Conservation (phyloP, 30 jellyfish, hydroid and myxozoan species). For the Hydra vulgaris region DNA sequence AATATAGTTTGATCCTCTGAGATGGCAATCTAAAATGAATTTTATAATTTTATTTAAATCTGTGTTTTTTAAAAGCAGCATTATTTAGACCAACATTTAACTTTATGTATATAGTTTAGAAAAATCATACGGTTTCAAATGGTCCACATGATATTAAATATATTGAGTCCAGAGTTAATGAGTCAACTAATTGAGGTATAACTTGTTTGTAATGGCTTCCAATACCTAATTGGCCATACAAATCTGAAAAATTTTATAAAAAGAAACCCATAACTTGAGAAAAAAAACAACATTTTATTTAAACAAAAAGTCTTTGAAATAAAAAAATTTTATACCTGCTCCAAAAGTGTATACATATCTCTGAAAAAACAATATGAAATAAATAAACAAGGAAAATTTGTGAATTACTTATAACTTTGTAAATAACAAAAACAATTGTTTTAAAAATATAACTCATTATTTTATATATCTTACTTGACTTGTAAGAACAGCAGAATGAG, state of each 20-base stretch:
- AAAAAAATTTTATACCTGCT: conserved; percentile 47
- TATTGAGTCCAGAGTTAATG: conserved; percentile 46
- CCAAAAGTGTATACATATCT: conserved; percentile 79
- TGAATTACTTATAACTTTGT: no score
- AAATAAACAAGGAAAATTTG: no score
- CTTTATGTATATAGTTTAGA: not conserved
- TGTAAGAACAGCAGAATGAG: conserved; percentile 86
- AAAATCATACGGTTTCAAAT: conserved; percentile 67
- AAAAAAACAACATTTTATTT: not conserved
- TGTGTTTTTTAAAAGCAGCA: no score
- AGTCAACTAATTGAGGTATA: conserved; percentile 56
- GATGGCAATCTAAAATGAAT: conserved; percentile 47
- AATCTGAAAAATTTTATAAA: conserved; percentile 36
- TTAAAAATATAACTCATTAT: no score
- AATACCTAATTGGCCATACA: conserved; percentile 89
- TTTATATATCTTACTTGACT: conserved; percentile 63
- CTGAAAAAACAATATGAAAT: conserved; percentile 15
- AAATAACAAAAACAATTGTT: no score
- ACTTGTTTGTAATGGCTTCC: conserved; percentile 60
- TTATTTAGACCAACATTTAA: no score
- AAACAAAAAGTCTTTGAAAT: not conserved
- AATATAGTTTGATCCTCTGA: conserved; percentile 77
- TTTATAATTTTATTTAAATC: no score
- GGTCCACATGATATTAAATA: conserved; percentile 73
- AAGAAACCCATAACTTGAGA: not conserved